Percentiles rank a stretch among this genome's conserved stretches.
phyloP scores from a whole-genome alignment of 2,797 vertebrate species.

The Pelochelys cantorii region DNA sequence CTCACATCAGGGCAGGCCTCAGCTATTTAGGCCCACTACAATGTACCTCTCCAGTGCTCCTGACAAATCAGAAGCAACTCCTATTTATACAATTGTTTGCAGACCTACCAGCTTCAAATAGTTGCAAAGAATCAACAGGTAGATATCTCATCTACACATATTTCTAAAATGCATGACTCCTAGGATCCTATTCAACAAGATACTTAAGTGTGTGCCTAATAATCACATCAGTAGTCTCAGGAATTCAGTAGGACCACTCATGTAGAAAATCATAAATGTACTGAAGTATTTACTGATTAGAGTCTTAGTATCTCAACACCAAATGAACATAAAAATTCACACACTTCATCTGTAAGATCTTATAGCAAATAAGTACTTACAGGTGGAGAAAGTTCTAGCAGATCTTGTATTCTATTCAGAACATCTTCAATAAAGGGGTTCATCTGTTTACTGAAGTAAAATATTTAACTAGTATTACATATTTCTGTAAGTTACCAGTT shows the following conservation, averaged over 20 bases:
- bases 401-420: constrained; percentile 95
- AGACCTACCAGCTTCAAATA: not conserved
- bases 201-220: constrained; percentile 2
- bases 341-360: not conserved
- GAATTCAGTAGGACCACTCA: not conserved
- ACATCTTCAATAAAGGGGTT: constrained; percentile 96
- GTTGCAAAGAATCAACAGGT: not conserved
- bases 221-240: not conserved
- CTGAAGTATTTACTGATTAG: not conserved
- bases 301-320: not conserved
- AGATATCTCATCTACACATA: not conserved
- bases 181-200: not conserved
- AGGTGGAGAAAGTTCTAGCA: constrained; percentile 92
- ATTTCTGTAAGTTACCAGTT: not conserved
- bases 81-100: not conserved
- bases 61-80: not conserved
- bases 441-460: constrained; percentile 93
- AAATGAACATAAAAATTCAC: not conserved
- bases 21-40: not conserved
- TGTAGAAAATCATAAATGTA: not conserved
- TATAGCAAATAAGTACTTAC: constrained; percentile 81
- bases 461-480: constrained; percentile 27
- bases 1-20: not conserved
- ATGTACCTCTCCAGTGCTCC: not conserved
- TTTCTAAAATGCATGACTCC: not conserved